Percentiles rank a stretch among this genome's conserved stretches.
These are phyloP conservation scores for Rhinoptilus africanus DNA, from an alignment of 2,113 vertebrate species.

Conservation along the genomic window DNA sequence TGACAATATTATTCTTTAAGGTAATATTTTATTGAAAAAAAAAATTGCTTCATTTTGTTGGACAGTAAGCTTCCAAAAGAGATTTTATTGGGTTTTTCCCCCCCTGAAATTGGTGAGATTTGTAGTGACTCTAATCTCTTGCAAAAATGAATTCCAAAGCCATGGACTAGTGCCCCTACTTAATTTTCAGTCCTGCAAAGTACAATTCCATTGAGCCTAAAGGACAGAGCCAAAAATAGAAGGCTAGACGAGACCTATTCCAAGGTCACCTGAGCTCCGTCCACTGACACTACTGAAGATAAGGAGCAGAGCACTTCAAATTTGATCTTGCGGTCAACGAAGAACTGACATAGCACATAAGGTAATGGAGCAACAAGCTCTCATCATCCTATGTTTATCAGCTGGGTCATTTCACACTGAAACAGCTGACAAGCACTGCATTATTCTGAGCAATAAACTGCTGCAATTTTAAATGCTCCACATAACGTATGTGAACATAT, in stretches of 20 bases:
- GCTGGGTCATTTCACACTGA: neutral
- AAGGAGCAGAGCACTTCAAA: neutral
- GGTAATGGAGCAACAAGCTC: neutral
- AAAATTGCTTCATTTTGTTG: neutral
- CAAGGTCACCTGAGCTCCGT: constrained; percentile 11
- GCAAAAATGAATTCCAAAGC: constrained; percentile 5
- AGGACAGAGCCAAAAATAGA: constrained; percentile 29
- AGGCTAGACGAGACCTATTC: neutral
- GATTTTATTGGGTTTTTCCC: rapidly evolving
- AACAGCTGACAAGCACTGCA: neutral
- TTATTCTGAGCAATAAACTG: neutral
- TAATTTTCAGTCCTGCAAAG: constrained; percentile 9
- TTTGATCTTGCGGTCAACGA: neutral
- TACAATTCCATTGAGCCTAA: neutral
- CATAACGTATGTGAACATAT: neutral
- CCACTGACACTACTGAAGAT: neutral
- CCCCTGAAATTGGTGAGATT: neutral
- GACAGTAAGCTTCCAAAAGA: neutral
- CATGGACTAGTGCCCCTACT: neutral
- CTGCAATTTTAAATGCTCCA: neutral
- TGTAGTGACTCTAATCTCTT: neutral
- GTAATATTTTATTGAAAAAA: neutral
- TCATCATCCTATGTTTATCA: neutral
- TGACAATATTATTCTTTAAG: neutral
- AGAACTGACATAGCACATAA: neutral